These are phyloP conservation scores for Oriolus oriolus DNA, from an alignment of 2,113 vertebrate species.

Conservation along the genomic window DNA sequence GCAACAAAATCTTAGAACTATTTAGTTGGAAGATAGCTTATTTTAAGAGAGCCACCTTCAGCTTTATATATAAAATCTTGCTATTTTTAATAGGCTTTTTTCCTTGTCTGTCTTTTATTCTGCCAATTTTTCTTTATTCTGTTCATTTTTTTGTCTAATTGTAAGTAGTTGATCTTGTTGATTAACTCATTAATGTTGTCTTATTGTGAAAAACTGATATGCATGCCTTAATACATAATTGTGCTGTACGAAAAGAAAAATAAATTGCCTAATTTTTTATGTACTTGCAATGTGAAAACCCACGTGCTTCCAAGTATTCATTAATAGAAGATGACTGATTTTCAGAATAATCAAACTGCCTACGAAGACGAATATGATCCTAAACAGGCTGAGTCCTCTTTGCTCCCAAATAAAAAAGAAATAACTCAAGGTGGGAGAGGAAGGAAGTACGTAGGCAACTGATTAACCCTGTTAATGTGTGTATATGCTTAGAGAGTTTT, in stretches of 20 bases:
- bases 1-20: neutral
- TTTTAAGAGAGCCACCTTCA: neutral
- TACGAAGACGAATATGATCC: neutral
- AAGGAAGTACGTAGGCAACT: neutral
- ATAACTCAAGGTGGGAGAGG: neutral
- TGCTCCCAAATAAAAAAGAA: neutral
- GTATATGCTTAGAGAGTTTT: neutral
- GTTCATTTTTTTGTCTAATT: neutral
- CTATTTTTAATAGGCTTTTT: neutral
- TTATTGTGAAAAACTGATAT: neutral
- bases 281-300: neutral
- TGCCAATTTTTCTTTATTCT: neutral
- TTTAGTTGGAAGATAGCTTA: neutral
- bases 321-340: neutral
- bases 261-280: neutral
- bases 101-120: neutral
- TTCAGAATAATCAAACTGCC: neutral
- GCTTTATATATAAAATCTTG: neutral
- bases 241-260: neutral
- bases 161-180: neutral
- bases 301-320: neutral
- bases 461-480: neutral
- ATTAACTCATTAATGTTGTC: neutral
- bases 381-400: neutral
- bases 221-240: neutral